Percentiles rank a stretch among this genome's conserved stretches.
Evolutionary conservation across 2,113 vertebrate genomes (phyloP).

Genomic region (Astur gentilis): DNA sequence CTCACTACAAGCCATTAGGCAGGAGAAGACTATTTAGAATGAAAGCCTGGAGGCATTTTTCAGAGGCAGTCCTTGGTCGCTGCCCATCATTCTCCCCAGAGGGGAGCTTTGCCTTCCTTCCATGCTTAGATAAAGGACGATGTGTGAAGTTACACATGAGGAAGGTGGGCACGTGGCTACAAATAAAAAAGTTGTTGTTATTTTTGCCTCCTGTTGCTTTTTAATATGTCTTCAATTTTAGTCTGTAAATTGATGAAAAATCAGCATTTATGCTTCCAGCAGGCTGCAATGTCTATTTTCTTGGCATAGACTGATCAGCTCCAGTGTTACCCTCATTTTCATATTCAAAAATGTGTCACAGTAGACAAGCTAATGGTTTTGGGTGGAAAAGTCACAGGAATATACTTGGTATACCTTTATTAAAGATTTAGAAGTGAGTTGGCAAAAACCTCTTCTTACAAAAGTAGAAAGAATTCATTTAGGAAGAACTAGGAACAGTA

Average conservation of each 20-base stretch:
- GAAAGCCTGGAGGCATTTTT: not conserved
- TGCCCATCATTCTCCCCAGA: not conserved
- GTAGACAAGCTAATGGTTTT: not conserved
- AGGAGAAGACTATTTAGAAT: not conserved
- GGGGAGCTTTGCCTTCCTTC: not conserved
- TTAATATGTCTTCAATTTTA: not conserved
- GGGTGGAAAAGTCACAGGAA: not conserved
- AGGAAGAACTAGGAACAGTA: not conserved
- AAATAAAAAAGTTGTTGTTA: not conserved
- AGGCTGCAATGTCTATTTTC: not conserved
- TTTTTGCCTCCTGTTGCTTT: not conserved
- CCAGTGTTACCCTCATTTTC: not conserved
- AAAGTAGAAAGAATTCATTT: not conserved
- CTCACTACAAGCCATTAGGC: not conserved
- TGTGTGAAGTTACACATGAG: not conserved
- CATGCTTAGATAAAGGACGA: not conserved
- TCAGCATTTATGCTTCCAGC: not conserved
- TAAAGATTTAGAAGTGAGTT: not conserved
- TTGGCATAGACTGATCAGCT: not conserved
- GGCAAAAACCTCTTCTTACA: not conserved
- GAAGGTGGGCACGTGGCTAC: rapidly evolving
- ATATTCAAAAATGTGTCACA: not conserved
- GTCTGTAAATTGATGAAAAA: not conserved
- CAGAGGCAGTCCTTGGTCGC: not conserved
- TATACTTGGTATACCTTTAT: not conserved